phyloP scores from a whole-genome alignment of 2,888 invertebrate genomes.

The Pherbina coryleti region DNA sequence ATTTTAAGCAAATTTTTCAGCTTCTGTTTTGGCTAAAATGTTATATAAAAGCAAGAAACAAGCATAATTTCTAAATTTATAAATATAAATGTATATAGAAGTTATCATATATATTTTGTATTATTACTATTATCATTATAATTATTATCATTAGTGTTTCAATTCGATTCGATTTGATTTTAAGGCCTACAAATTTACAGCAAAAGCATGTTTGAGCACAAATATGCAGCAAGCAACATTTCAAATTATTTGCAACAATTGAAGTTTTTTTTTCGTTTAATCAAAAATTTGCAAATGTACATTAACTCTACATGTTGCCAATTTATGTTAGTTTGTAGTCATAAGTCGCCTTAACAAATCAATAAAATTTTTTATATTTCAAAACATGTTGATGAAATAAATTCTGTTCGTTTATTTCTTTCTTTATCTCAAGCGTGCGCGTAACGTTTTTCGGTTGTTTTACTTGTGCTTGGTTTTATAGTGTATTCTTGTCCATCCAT shows the following conservation, averaged over 20 bases:
- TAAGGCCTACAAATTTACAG: slow-evolving; percentile 25
- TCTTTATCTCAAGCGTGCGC: too few relatives aligned
- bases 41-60: slow-evolving; percentile 34
- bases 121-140: slow-evolving; percentile 48
- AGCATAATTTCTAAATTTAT: slow-evolving; percentile 37
- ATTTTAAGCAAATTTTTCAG: slow-evolving; percentile 24
- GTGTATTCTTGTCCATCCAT: background rate
- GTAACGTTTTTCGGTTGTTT: background rate
- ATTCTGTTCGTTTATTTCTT: too few relatives aligned
- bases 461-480: background rate
- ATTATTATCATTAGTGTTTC: slow-evolving; percentile 46
- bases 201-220: slow-evolving; percentile 20
- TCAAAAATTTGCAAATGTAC: too few relatives aligned
- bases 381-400: too few relatives aligned
- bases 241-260: background rate
- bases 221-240: background rate
- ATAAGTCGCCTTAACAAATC: background rate
- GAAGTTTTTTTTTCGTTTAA: background rate
- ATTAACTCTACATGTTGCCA: too few relatives aligned
- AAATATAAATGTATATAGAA: slow-evolving; percentile 37
- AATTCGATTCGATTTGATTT: slow-evolving; percentile 23
- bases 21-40: slow-evolving; percentile 35
- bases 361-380: background rate
- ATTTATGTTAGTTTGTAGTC: background rate
- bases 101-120: slow-evolving; percentile 39